Conservation (phyloP, 2,113 vertebrate species). For the Proteles cristata region DNA sequence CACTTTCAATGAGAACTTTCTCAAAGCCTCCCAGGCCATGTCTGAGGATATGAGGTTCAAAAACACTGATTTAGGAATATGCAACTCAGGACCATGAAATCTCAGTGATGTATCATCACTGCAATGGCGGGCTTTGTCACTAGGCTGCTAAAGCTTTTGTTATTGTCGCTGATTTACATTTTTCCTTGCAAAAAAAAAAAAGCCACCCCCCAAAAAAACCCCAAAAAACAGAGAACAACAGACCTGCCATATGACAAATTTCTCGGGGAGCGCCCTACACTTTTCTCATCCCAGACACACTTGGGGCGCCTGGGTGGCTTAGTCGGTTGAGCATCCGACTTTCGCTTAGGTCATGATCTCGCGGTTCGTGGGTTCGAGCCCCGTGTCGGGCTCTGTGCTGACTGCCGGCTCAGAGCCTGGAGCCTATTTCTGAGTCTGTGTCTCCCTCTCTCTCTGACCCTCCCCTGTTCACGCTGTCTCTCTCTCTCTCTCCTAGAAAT, state of each 20-base stretch:
- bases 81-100: neutral
- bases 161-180: neutral
- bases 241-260: neutral
- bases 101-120: accelerated
- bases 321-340: no score
- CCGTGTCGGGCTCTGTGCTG: no score
- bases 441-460: no score
- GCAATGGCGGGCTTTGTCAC: neutral
- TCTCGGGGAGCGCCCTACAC: neutral
- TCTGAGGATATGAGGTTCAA: neutral
- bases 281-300: accelerated
- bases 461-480: no score
- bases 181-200: neutral
- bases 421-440: no score
- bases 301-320: no score
- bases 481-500: no score
- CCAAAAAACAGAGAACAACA: neutral
- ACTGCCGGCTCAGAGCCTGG: no score
- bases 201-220: neutral
- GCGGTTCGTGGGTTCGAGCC: no score
- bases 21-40: no score
- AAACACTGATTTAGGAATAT: neutral
- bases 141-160: neutral
- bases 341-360: no score
- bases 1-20: neutral